Conservation (phyloP, 2,797 vertebrate genomes). For the Trematomus bernacchii region DNA sequence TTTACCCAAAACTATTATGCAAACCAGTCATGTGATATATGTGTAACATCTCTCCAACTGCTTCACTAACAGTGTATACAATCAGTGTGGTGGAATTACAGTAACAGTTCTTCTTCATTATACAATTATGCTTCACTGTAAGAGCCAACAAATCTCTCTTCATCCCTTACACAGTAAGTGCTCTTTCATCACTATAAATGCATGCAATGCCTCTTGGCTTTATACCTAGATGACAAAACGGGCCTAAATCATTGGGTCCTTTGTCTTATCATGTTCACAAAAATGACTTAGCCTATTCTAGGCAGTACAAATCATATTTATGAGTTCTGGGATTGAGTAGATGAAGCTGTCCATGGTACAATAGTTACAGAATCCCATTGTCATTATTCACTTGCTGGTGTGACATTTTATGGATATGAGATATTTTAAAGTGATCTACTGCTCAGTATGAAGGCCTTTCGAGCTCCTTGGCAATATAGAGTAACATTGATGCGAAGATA, state of each 20-base stretch:
- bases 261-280: constrained; percentile 19
- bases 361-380: constrained; percentile 12
- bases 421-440: constrained; percentile 45
- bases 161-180: background rate
- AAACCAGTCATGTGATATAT: background rate
- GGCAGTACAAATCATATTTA: constrained; percentile 37
- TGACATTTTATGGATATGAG: constrained; percentile 48
- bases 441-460: constrained; percentile 3
- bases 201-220: constrained; percentile 12
- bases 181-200: constrained; percentile 17
- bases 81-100: background rate
- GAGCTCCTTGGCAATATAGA: constrained; percentile 16
- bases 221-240: constrained; percentile 16
- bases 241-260: constrained; percentile 29
- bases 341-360: constrained; percentile 32
- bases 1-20: background rate
- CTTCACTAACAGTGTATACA: background rate
- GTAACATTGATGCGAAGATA: background rate
- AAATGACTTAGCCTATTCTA: background rate
- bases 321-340: constrained; percentile 14
- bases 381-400: constrained; percentile 36
- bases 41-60: background rate
- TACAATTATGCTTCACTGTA: background rate
- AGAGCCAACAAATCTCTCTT: background rate
- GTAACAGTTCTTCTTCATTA: background rate